A percentile compares a stretch with the other conserved stretches of the same genome.
Evolutionary conservation across 1,140 invertebrate species (phyloP).

Genomic region (Neotoxoptera formosana): DNA sequence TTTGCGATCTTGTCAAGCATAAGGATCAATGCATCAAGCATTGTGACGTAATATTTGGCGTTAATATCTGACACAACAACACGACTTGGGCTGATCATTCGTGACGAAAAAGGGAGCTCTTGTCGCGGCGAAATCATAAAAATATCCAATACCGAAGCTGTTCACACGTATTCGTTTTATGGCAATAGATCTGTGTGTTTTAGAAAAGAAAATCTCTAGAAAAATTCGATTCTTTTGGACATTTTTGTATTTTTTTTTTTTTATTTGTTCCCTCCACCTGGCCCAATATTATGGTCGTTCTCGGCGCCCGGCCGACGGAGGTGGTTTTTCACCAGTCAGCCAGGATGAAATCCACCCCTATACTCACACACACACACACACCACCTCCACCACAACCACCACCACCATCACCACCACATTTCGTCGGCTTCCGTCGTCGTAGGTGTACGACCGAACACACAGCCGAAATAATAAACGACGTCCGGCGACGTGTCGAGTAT

Average conservation of each 20-base stretch:
- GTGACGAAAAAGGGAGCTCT: too few relatives aligned
- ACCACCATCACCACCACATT: too few relatives aligned
- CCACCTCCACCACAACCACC: too few relatives aligned
- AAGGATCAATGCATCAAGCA: too few relatives aligned
- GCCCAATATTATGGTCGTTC: neutral
- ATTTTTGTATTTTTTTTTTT: neutral
- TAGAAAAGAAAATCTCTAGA: too few relatives aligned
- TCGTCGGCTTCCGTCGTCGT: neutral
- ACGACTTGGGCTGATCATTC: too few relatives aligned
- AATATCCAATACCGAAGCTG: too few relatives aligned
- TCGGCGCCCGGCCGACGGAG: neutral
- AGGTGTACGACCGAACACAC: neutral
- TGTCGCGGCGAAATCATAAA: too few relatives aligned
- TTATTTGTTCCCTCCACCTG: neutral
- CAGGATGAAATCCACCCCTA: neutral
- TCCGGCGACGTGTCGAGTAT: conserved; percentile 23
- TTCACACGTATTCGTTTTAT: too few relatives aligned
- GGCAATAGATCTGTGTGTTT: too few relatives aligned
- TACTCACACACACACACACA: neutral
- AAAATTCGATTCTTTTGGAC: neutral
- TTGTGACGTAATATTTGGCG: neutral
- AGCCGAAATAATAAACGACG: conserved; percentile 32
- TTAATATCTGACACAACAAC: neutral
- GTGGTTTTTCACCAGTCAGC: neutral
- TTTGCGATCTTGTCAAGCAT: too few relatives aligned